Conservation (phyloP, 2,113 vertebrate species). For the Eptatretus burgeri region DNA sequence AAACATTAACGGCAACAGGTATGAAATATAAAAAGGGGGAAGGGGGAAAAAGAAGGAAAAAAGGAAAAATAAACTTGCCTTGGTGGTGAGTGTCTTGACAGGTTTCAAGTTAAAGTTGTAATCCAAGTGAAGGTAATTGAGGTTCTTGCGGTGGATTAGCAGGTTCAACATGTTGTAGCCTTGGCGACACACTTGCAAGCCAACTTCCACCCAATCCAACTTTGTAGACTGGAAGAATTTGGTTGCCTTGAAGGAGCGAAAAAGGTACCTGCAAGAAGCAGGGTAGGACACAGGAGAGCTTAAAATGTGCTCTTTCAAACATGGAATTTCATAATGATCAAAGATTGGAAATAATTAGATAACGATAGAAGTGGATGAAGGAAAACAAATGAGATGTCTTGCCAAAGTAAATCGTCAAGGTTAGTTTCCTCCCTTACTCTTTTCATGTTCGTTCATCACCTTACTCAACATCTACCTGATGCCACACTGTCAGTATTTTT, state of each 20-base stretch:
- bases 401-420: too few relatives aligned
- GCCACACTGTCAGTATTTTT: too few relatives aligned
- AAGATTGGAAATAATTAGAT: too few relatives aligned
- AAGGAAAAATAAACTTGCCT: constrained; percentile 21
- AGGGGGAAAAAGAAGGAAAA: too few relatives aligned
- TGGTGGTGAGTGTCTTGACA: constrained; percentile 90
- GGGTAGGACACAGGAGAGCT: not conserved
- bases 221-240: constrained; percentile 99
- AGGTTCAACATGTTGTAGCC: constrained; percentile 99
- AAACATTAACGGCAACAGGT: not conserved
- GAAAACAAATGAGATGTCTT: too few relatives aligned
- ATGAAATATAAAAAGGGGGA: too few relatives aligned
- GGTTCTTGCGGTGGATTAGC: constrained; percentile 90
- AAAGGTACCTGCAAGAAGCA: constrained; percentile 38
- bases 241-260: constrained; percentile 93
- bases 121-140: constrained; percentile 89
- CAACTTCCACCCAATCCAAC: constrained; percentile 94
- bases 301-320: too few relatives aligned
- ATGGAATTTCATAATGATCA: too few relatives aligned
- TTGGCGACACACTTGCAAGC: constrained; percentile 80
- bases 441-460: too few relatives aligned
- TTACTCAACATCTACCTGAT: too few relatives aligned
- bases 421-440: too few relatives aligned
- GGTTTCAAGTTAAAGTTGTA: constrained; percentile 98
- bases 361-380: too few relatives aligned